phyloP scores from a whole-genome alignment of 1,140 invertebrate species.

The Drosophila sucinea region DNA sequence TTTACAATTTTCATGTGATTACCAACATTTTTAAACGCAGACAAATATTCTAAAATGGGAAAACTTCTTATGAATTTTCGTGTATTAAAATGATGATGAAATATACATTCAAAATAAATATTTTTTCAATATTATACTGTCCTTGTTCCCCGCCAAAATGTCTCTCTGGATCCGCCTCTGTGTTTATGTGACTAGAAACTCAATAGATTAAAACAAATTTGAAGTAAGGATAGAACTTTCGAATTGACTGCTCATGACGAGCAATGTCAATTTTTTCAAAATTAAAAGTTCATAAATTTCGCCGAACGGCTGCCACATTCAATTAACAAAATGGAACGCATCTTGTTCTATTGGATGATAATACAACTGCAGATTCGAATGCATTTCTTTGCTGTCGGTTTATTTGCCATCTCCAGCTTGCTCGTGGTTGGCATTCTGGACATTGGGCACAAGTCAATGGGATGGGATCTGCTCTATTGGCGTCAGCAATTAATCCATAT shows the following conservation, averaged over 20 bases:
- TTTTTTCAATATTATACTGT: no score
- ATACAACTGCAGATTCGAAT: conserved; percentile 12
- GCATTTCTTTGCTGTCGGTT: conserved; percentile 28
- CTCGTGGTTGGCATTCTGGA: conserved; percentile 30
- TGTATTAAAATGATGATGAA: no score
- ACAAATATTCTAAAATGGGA: no score
- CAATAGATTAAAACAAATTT: no score
- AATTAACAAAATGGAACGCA: neutral
- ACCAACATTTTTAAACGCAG: no score
- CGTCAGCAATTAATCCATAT: neutral
- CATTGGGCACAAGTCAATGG: conserved; percentile 14
- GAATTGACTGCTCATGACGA: neutral
- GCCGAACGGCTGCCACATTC: no score
- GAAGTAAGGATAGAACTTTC: neutral
- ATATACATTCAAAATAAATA: no score
- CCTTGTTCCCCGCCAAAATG: no score
- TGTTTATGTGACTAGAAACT: no score
- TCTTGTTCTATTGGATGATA: neutral
- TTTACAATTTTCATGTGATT: no score
- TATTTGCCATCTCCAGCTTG: neutral
- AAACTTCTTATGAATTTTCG: no score
- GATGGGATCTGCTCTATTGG: conserved; percentile 50
- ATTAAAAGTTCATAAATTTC: conserved; percentile 7
- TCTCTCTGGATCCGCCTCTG: no score
- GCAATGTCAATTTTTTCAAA: conserved; percentile 22